These are phyloP conservation scores for Ageneiosus marmoratus DNA, from an alignment of 2,113 vertebrate species.

Conservation along the genomic window DNA sequence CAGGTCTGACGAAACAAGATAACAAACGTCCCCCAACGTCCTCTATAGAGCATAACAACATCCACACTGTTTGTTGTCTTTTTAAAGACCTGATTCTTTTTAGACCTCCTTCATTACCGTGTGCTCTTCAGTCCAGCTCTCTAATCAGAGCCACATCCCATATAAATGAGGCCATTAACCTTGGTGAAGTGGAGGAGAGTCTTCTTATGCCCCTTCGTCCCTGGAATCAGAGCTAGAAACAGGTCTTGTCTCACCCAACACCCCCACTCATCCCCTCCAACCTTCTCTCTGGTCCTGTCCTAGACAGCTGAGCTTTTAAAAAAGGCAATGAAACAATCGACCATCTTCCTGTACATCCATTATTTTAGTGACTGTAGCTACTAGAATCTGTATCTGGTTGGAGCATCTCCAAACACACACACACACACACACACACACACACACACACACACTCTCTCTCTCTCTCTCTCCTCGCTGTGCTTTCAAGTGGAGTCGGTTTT, in stretches of 20 bases:
- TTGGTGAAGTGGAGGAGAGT: neutral
- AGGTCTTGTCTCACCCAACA: neutral
- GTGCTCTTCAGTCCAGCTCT: neutral
- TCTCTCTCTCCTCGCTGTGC: too few species aligned
- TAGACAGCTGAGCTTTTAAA: neutral
- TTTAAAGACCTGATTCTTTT: neutral
- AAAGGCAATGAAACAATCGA: neutral
- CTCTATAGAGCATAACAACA: neutral
- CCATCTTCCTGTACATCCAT: neutral
- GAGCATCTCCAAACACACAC: neutral
- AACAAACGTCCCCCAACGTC: neutral
- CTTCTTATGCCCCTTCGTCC: neutral
- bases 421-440: neutral
- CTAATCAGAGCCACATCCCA: neutral
- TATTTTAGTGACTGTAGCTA: neutral
- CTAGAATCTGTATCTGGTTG: neutral
- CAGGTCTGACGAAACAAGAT: constrained; percentile 1
- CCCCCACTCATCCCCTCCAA: neutral
- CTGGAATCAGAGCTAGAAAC: neutral
- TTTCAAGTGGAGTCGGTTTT: too few species aligned
- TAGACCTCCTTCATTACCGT: neutral
- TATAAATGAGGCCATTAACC: constrained; percentile 5
- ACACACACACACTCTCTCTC: constrained; percentile 37
- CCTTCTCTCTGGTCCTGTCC: neutral
- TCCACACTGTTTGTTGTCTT: neutral